Evolutionary conservation across 2,888 invertebrate genomes (phyloP).

Genomic region (Odiellus spinosus): DNA sequence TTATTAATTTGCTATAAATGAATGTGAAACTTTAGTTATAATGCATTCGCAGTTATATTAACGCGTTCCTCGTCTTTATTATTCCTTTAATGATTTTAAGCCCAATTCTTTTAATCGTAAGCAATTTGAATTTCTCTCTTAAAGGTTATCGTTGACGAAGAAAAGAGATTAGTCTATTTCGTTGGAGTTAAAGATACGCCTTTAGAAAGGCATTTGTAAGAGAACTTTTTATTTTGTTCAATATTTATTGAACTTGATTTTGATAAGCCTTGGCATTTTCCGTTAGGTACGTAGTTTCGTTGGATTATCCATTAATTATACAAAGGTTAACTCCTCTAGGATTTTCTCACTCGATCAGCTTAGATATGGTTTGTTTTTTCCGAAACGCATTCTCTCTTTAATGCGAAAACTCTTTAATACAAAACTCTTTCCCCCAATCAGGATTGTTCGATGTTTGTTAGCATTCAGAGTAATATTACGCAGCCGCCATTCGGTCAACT

Average conservation of each 20-base stretch:
- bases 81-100: too few relatives aligned
- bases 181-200: slow-evolving; percentile 77
- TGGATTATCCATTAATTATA: slow-evolving; percentile 36
- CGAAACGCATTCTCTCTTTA: background rate
- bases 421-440: background rate
- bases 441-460: slow-evolving; percentile 17
- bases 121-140: background rate
- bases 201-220: slow-evolving; percentile 81
- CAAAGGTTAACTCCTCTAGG: slow-evolving; percentile 63
- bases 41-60: too few relatives aligned
- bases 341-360: slow-evolving; percentile 65
- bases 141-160: slow-evolving; percentile 65
- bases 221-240: slow-evolving; percentile 24
- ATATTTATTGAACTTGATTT: slow-evolving; percentile 1
- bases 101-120: too few relatives aligned
- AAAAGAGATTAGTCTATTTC: slow-evolving; percentile 68
- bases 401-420: too few relatives aligned
- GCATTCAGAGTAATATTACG: slow-evolving; percentile 18
- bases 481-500: slow-evolving; percentile 18
- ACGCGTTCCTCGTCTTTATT: too few relatives aligned
- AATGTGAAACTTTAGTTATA: too few relatives aligned
- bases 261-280: too few relatives aligned
- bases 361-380: slow-evolving; percentile 46
- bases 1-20: too few relatives aligned
- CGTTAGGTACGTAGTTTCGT: slow-evolving; percentile 29